Percentiles rank a stretch among this genome's conserved stretches.
phyloP scores from a whole-genome alignment of 2,888 invertebrate species.

The Eurytoma adleriae region DNA sequence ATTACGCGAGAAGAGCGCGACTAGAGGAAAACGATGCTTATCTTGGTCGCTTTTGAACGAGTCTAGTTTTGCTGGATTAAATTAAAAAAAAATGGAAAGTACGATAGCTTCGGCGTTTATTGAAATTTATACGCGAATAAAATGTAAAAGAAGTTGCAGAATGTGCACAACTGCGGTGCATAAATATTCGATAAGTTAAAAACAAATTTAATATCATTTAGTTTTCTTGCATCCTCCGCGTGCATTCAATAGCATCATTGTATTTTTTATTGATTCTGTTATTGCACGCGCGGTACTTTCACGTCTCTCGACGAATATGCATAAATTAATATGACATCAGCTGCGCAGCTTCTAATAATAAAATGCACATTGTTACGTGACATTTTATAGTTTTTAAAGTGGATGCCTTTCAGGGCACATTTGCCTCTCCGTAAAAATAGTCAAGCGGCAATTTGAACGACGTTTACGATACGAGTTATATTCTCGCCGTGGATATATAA shows the following conservation, averaged over 20 bases:
- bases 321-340: constrained; percentile 8
- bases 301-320: not conserved
- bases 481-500: not conserved
- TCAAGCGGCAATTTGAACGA: not conserved
- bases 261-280: constrained; percentile 6
- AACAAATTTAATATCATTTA: not conserved
- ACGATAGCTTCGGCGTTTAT: not conserved
- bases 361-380: constrained; percentile 19
- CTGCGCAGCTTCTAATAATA: constrained; percentile 17
- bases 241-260: not conserved
- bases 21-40: constrained; percentile 7
- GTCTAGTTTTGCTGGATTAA: constrained; percentile 1
- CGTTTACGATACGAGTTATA: constrained; percentile 19
- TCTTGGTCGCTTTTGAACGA: not conserved
- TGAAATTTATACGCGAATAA: not conserved
- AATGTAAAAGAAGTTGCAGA: too few relatives aligned
- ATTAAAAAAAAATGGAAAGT: constrained; percentile 7
- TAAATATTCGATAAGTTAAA: not conserved
- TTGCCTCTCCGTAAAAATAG: constrained; percentile 11
- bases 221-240: not conserved
- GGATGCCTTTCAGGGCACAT: constrained; percentile 6
- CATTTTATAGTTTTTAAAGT: constrained; percentile 28
- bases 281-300: not conserved
- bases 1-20: constrained; percentile 21
- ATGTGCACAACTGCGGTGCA: too few relatives aligned